phyloP scores from a whole-genome alignment of 2,797 vertebrate genomes.

The Galaxias olidus region DNA sequence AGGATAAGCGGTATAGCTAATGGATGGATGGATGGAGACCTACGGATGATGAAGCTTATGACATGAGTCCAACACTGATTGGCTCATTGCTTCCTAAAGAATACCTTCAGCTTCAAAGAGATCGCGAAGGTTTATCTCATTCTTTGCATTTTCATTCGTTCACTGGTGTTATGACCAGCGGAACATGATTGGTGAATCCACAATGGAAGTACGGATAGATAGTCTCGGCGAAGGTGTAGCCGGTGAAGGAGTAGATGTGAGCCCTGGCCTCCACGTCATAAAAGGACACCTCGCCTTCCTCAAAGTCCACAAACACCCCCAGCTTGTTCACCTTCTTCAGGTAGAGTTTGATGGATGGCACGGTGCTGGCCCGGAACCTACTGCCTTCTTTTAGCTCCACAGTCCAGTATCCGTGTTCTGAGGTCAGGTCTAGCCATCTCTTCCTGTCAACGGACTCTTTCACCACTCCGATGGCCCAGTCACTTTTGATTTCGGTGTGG shows the following conservation, averaged over 20 bases:
- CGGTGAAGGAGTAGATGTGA: conserved; percentile 39
- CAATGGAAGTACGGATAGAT: conserved; percentile 51
- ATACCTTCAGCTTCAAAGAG: neutral
- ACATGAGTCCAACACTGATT: no score
- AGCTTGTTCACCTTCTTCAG: conserved; percentile 40
- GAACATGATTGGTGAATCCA: neutral
- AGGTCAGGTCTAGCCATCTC: neutral
- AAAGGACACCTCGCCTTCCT: conserved; percentile 39
- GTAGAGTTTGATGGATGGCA: conserved; percentile 7
- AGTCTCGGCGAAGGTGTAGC: conserved; percentile 40
- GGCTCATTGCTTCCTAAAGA: no score
- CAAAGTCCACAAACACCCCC: conserved; percentile 56
- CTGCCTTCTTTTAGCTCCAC: conserved; percentile 38
- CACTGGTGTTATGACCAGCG: conserved; percentile 1
- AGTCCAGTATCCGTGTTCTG: conserved; percentile 46
- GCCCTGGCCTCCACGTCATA: conserved; percentile 27
- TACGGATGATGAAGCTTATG: no score
- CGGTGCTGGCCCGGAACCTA: conserved; percentile 43
- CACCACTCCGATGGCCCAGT: conserved; percentile 58
- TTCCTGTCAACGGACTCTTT: conserved; percentile 31
- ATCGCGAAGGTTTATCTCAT: neutral
- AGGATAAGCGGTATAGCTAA: no score
- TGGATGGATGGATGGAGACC: no score
- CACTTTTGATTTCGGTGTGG: conserved; percentile 37
- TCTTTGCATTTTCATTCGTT: neutral